phyloP scores from a whole-genome alignment of 2,888 invertebrate genomes.

The Cybosia mesomella region DNA sequence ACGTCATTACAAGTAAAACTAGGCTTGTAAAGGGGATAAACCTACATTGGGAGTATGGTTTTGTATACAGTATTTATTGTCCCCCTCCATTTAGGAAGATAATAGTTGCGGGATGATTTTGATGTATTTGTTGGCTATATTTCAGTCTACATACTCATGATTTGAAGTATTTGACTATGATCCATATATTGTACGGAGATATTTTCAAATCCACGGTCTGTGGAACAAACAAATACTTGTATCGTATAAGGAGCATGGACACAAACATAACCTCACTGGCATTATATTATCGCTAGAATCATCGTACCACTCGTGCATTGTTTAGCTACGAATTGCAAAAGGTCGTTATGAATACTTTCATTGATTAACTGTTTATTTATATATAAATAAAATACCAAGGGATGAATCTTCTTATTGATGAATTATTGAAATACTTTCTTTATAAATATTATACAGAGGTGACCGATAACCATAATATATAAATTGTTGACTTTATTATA shows the following conservation, averaged over 20 bases:
- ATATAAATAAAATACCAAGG: slow-evolving; percentile 4
- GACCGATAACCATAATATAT: background rate
- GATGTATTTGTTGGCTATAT: background rate
- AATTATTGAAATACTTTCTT: slow-evolving; percentile 20
- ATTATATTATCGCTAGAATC: background rate
- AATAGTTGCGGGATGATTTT: background rate
- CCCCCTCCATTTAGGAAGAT: background rate
- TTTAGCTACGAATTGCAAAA: background rate
- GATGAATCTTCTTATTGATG: slow-evolving; percentile 23
- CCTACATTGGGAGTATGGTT: too few species aligned
- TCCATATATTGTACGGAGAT: background rate
- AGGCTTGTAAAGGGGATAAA: too few species aligned
- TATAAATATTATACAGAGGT: slow-evolving; percentile 11
- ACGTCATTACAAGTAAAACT: too few species aligned
- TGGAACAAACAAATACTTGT: background rate
- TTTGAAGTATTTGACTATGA: background rate
- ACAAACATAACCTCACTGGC: background rate
- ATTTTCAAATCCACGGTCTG: background rate
- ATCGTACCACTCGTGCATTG: background rate
- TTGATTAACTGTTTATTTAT: slow-evolving; percentile 15
- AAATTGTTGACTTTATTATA: slow-evolving; percentile 8
- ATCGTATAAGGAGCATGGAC: too few species aligned
- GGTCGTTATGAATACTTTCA: slow-evolving; percentile 9
- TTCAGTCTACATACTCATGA: background rate
- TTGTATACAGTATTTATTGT: background rate